These are phyloP conservation scores for Dryobotodes eremita DNA, from an alignment of 2,888 invertebrate genomes.

Conservation along the genomic window DNA sequence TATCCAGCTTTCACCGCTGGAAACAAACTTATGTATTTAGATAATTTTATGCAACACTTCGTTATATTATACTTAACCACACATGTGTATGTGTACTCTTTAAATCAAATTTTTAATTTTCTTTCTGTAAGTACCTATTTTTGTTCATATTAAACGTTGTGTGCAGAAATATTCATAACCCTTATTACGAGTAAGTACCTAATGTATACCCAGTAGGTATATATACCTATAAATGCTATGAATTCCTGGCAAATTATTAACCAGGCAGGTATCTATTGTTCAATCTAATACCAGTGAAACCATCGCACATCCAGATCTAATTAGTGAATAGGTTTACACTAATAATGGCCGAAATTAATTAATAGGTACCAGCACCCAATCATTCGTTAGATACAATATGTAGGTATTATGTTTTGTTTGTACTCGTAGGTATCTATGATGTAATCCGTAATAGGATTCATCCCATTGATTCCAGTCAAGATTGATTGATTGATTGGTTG, in stretches of 20 bases:
- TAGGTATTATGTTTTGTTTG: neutral
- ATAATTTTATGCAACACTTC: neutral
- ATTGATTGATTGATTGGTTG: too few species aligned
- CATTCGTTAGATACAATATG: slow-evolving; percentile 12
- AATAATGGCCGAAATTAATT: slow-evolving; percentile 41
- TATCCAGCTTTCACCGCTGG: neutral
- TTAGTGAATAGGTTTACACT: slow-evolving; percentile 26
- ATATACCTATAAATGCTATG: neutral
- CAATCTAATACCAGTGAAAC: slow-evolving; percentile 7
- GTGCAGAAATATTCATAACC: neutral
- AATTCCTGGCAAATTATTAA: neutral
- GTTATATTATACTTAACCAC: neutral
- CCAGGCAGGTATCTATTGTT: neutral
- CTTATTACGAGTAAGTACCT: too few species aligned
- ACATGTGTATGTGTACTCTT: neutral
- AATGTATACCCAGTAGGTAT: neutral
- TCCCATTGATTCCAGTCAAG: neutral
- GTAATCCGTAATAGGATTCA: slow-evolving; percentile 17
- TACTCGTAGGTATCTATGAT: neutral
- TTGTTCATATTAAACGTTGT: neutral
- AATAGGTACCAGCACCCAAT: slow-evolving; percentile 16
- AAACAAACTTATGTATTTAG: neutral
- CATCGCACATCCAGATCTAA: slow-evolving; percentile 10
- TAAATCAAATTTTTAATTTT: neutral
- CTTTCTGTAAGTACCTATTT: neutral